Evolutionary conservation across 2,113 vertebrate species (phyloP).

Genomic region (Suncus etruscus): DNA sequence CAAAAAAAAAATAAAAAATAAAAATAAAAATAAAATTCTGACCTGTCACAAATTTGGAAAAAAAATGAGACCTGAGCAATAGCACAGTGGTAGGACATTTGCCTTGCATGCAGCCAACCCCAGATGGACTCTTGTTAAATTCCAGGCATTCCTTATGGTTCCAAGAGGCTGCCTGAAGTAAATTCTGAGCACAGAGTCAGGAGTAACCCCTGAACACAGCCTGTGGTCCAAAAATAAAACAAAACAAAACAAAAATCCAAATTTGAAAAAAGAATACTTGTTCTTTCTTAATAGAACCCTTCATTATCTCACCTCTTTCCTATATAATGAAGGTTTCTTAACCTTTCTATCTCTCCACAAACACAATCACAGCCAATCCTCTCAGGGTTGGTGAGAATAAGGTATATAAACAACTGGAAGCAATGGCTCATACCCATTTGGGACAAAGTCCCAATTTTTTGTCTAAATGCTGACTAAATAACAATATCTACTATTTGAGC

Average conservation of each 20-base stretch:
- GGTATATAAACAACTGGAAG: neutral
- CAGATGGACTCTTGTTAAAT: too few species aligned
- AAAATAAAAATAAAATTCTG: neutral
- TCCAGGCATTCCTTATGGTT: too few species aligned
- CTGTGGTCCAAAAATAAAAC: too few species aligned
- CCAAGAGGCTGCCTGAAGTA: too few species aligned
- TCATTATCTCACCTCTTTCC: neutral
- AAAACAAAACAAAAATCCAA: neutral
- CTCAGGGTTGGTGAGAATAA: slow-evolving; percentile 11
- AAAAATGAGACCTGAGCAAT: neutral
- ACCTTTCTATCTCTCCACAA: neutral
- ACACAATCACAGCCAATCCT: neutral
- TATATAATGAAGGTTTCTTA: neutral
- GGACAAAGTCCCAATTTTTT: neutral
- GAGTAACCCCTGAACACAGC: too few species aligned
- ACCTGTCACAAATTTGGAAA: neutral
- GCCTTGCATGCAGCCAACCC: too few species aligned
- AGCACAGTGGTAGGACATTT: too few species aligned
- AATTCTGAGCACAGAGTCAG: too few species aligned
- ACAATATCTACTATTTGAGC: neutral
- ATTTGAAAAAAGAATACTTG: neutral
- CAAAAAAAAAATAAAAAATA: neutral
- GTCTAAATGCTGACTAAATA: neutral
- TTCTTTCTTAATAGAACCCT: neutral
- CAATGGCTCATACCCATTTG: neutral